Percentiles rank a stretch among this genome's conserved stretches.
phyloP scores from a whole-genome alignment of 2,113 vertebrate species.

The Tichodroma muraria region DNA sequence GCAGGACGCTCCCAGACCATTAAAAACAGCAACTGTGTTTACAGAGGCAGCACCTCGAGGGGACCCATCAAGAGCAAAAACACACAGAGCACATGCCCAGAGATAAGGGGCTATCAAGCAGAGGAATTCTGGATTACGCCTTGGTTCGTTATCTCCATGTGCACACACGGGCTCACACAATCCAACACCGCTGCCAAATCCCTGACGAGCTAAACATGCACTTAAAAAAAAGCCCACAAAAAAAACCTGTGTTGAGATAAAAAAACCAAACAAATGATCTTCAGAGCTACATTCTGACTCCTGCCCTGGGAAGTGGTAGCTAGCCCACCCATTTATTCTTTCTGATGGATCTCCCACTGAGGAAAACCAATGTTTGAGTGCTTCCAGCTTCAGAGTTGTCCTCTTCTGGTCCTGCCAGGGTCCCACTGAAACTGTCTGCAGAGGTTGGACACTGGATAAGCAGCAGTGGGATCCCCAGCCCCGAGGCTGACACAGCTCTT shows the following conservation, averaged over 20 bases:
- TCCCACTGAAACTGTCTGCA: background rate
- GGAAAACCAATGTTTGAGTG: background rate
- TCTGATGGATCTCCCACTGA: background rate
- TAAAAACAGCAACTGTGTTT: background rate
- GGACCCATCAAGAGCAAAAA: background rate
- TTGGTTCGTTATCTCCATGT: background rate
- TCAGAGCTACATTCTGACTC: background rate
- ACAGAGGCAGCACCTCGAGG: background rate
- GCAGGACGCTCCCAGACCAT: background rate
- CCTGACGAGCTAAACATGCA: background rate
- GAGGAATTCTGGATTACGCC: background rate
- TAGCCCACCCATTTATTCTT: background rate
- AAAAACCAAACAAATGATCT: background rate
- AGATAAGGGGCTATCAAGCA: slow-evolving; percentile 30
- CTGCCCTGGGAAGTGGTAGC: background rate
- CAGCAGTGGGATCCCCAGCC: background rate
- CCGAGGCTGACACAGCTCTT: background rate
- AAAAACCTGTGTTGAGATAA: background rate
- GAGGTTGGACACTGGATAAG: background rate
- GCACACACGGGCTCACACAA: background rate
- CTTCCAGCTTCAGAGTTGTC: background rate
- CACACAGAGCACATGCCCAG: background rate
- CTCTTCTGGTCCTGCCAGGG: background rate
- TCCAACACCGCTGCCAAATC: background rate
- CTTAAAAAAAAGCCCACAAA: background rate